Percentiles rank a stretch among this genome's conserved stretches.
Conservation (phyloP, 2,797 vertebrate species). For the Chloroceryle inda region DNA sequence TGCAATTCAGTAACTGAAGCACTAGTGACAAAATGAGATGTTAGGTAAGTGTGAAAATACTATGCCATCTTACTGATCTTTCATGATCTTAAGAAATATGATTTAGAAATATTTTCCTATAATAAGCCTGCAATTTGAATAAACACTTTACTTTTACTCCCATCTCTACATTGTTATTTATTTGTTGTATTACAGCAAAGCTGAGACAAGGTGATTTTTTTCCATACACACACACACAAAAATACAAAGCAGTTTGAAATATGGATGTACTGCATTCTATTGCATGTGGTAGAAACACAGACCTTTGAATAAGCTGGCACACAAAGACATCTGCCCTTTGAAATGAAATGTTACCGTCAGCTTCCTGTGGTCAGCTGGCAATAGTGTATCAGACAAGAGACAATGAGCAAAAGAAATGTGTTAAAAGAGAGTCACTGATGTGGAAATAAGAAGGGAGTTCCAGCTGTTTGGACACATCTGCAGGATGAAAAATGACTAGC, state of each 20-base stretch:
- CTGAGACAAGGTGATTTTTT: not conserved
- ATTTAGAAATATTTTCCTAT: not conserved
- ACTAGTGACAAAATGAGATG: not conserved
- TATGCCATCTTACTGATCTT: not conserved
- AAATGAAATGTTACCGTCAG: not conserved
- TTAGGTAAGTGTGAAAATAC: not conserved
- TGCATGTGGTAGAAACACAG: not conserved
- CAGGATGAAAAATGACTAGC: not conserved
- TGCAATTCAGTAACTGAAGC: not conserved
- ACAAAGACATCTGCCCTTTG: not conserved
- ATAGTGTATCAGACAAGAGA: not conserved
- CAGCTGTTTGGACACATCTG: not conserved
- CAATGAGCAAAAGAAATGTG: not conserved
- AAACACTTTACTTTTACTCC: not conserved
- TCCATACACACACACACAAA: not conserved
- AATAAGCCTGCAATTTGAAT: not conserved
- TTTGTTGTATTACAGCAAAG: not conserved
- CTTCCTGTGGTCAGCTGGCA: not conserved
- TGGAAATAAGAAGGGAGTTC: not conserved
- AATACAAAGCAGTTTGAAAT: not conserved
- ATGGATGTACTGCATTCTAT: not conserved
- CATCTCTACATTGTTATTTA: not conserved
- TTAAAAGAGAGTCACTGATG: not conserved
- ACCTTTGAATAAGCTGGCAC: not conserved
- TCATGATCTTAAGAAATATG: not conserved